phyloP scores from a whole-genome alignment of 1,140 invertebrate species.

The Brachionus sp. region DNA sequence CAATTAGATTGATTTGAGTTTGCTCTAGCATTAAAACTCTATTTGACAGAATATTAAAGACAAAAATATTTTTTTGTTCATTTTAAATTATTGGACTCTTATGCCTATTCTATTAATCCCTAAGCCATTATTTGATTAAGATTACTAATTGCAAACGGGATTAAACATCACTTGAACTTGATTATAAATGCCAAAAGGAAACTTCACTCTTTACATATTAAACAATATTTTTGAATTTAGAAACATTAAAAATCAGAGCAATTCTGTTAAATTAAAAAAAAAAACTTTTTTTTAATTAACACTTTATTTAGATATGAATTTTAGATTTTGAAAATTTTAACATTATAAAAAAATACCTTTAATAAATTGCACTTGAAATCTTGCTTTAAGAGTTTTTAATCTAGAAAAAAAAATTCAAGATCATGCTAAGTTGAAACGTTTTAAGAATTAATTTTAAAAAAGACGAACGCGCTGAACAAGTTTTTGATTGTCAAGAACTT shows the following conservation, averaged over 20 bases:
- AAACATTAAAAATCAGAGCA: background rate
- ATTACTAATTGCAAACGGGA: background rate
- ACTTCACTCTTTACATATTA: background rate
- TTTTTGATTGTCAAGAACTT: background rate
- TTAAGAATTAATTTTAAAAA: background rate
- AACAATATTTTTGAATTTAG: background rate
- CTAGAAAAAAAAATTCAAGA: constrained; percentile 1
- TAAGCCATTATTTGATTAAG: constrained; percentile 23
- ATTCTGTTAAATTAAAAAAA: too few relatives aligned
- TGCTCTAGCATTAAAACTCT: constrained; percentile 7
- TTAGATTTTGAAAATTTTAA: background rate
- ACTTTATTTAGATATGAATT: background rate
- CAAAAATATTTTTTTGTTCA: background rate
- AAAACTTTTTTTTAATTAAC: background rate
- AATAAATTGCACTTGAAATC: background rate
- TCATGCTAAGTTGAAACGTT: background rate
- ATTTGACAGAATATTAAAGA: constrained; percentile 24
- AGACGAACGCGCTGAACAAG: background rate
- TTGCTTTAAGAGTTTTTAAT: background rate
- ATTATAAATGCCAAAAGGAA: background rate
- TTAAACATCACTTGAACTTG: constrained; percentile 17
- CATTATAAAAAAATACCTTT: background rate
- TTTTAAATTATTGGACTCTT: background rate
- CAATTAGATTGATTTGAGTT: background rate
- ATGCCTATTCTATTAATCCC: background rate